Base-by-base conservation (phyloP, 1,140 invertebrate species). In the Wasmannia auropunctata region DNA sequence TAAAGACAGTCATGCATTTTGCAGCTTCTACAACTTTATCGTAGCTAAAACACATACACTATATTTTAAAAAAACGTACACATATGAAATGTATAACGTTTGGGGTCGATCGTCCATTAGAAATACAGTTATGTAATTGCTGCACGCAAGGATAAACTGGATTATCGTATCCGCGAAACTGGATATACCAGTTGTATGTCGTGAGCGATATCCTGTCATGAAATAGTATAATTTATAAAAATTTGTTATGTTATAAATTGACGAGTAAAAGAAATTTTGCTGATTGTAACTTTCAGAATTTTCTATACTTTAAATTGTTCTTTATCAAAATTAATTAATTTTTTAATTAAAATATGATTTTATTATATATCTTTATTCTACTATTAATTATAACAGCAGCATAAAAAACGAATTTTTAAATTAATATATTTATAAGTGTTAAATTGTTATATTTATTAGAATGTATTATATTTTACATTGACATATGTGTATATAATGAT, bases 71-170 rank as follows among this genome's bases (percentile, higher is more conserved):
- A 60, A 14, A 60, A 37, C 11, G 54, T 25, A 16, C 58, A 77
- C 19, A 28, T 5, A 25, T 22, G 34, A n/a, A 40, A 31, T 63
- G 37, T 63, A 43, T 25, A 63, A 63, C 58, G 16, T 25, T 43
- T n/a, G 31, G 43, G 16, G 31, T 37, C 16, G 22, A 67, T 69
- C 60, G 8, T 65, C 31, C 31, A 69, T 69, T 69, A 69, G 76
- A 80, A 49, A 51, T 51, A 51, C 62, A 34, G 43, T 85, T 85
- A 83, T 40, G 10, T 85, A 76, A 85, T 77, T 51, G 28, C 49
- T 6, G 28, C 28, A 49, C n/a, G 62, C 31, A 79, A n/a, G 25
- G 22, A 46, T 63, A 63, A 65, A 87, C 51, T 46, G 49, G 62
- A 83, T 60, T 34, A 25, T 37, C 34, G 43, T 56, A 54, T 67